A percentile compares a stretch with the other conserved stretches of the same genome.
phyloP scores from a whole-genome alignment of 2,888 invertebrate genomes.

The Charanyca ferruginea region DNA sequence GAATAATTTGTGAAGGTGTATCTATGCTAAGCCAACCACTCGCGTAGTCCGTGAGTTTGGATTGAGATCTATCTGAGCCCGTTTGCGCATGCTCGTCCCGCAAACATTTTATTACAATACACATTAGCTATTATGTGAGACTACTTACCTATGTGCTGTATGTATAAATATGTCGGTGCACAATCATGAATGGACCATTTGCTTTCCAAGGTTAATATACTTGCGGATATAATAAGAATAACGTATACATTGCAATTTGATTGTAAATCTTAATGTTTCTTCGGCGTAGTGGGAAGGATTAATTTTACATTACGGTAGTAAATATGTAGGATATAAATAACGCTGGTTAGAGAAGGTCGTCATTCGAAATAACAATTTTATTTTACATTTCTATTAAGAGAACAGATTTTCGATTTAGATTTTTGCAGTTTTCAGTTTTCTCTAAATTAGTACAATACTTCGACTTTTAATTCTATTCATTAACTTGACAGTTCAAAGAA shows the following conservation, averaged over 20 bases:
- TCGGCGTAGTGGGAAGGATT: neutral
- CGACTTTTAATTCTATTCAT: no score
- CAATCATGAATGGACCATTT: slow-evolving; percentile 57
- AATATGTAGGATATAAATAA: neutral
- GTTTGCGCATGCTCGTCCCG: slow-evolving; percentile 76
- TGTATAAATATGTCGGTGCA: slow-evolving; percentile 33
- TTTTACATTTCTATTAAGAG: no score
- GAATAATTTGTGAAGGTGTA: neutral
- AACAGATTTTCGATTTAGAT: no score
- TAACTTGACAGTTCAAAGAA: no score
- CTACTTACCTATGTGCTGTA: slow-evolving; percentile 56
- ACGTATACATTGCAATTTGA: slow-evolving; percentile 8
- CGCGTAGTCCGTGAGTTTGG: slow-evolving; percentile 75
- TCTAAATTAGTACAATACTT: no score
- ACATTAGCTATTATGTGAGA: slow-evolving; percentile 71
- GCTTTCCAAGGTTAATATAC: slow-evolving; percentile 43
- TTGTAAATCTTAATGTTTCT: slow-evolving; percentile 19
- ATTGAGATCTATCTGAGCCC: slow-evolving; percentile 83
- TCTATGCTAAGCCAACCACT: slow-evolving; percentile 62
- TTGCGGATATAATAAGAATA: slow-evolving; percentile 24
- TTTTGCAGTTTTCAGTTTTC: no score
- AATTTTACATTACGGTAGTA: neutral
- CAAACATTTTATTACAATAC: slow-evolving; percentile 81
- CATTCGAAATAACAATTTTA: neutral
- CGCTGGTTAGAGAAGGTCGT: neutral